Conservation (phyloP, 2,113 vertebrate genomes). For the Caretta caretta region DNA sequence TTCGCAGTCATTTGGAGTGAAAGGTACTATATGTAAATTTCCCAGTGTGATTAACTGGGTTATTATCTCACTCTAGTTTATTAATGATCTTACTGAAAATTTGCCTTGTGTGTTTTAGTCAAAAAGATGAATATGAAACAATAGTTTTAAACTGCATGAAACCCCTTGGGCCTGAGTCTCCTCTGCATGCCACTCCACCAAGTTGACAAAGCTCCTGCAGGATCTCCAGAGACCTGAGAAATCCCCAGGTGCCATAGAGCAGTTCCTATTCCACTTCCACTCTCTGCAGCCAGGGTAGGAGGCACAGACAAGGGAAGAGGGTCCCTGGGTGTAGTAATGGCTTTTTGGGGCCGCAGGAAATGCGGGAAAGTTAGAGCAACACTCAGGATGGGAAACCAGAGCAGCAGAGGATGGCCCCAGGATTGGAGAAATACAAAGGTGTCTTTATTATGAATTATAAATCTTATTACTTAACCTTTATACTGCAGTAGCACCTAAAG, state of each 20-base stretch:
- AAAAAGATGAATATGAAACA: neutral
- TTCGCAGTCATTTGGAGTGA: neutral
- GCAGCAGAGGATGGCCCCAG: too few species aligned
- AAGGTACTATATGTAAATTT: neutral
- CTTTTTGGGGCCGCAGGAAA: too few species aligned
- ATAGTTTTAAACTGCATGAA: neutral
- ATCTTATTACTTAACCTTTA: neutral
- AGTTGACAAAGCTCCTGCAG: neutral
- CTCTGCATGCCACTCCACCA: fast-evolving
- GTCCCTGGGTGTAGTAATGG: too few species aligned
- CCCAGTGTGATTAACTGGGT: neutral
- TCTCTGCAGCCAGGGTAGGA: fast-evolving
- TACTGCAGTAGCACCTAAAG: neutral
- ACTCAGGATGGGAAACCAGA: neutral
- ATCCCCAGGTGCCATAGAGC: neutral
- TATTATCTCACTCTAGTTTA: neutral
- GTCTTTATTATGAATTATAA: neutral
- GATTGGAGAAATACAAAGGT: fast-evolving
- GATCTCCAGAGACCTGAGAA: neutral
- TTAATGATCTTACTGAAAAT: neutral
- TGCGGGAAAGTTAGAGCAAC: neutral
- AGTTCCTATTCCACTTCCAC: neutral
- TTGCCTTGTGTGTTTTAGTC: neutral
- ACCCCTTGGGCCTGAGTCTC: neutral
- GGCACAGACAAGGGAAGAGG: fast-evolving